Conservation (phyloP, 2,113 vertebrate species). For the Phrynosoma platyrhinos region DNA sequence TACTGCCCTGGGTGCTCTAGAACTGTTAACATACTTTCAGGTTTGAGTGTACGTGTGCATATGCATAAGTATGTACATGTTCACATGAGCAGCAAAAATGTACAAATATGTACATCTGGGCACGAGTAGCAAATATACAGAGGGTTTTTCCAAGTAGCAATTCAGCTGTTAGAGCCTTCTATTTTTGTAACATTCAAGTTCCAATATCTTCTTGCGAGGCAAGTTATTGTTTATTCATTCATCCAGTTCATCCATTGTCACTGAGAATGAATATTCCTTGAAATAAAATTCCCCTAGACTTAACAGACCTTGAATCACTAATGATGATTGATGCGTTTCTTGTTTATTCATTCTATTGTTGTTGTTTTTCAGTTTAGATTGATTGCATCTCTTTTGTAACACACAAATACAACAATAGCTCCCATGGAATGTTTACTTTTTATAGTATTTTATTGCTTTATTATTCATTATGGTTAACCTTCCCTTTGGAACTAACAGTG, state of each 20-base stretch:
- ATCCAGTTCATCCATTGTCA: not conserved
- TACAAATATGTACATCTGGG: too few relatives aligned
- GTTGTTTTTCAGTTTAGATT: not conserved
- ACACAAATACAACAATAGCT: not conserved
- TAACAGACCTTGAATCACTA: not conserved
- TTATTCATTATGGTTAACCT: not conserved
- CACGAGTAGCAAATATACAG: not conserved
- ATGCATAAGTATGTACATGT: too few relatives aligned
- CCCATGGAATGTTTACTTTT: not conserved
- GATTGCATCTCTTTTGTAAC: not conserved
- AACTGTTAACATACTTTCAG: not conserved
- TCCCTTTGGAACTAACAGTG: not conserved
- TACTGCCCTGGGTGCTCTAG: not conserved
- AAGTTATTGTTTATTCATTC: not conserved
- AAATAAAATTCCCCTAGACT: not conserved
- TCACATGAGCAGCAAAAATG: too few relatives aligned
- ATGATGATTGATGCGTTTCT: not conserved
- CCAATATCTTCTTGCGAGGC: not conserved
- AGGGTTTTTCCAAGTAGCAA: not conserved
- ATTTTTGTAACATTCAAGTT: not conserved
- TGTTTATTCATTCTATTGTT: not conserved
- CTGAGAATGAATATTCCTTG: not conserved
- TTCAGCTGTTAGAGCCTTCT: not conserved
- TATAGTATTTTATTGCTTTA: not conserved
- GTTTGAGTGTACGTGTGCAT: not conserved